phyloP scores from a whole-genome alignment of 1,140 invertebrate species.

The Bradynema listronoti region DNA sequence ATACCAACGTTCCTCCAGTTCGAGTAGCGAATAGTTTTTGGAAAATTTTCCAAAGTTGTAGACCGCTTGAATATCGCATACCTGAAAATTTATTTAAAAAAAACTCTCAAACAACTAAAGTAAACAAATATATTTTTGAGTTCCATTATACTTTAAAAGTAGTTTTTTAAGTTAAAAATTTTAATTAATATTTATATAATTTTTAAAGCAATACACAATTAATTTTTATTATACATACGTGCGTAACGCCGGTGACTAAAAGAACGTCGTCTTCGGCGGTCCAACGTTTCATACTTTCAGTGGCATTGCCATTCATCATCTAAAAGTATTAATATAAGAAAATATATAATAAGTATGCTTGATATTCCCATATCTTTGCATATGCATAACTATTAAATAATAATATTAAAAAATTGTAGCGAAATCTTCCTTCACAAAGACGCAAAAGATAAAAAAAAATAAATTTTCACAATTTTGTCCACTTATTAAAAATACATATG shows the following conservation, averaged over 20 bases:
- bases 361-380: slow-evolving; percentile 20
- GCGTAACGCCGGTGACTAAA: slow-evolving; percentile 82
- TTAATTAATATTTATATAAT: no score
- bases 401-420: slow-evolving; percentile 6
- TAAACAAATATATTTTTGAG: no score
- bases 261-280: slow-evolving; percentile 91
- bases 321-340: no score
- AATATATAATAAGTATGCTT: neutral
- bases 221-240: no score
- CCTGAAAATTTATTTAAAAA: slow-evolving; percentile 61
- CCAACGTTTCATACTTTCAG: slow-evolving; percentile 83
- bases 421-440: slow-evolving; percentile 6
- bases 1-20: slow-evolving; percentile 91
- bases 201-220: no score
- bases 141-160: no score
- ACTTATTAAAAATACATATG: no score
- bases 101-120: neutral
- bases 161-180: no score
- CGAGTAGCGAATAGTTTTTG: slow-evolving; percentile 82
- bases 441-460: neutral
- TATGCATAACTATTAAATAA: slow-evolving; percentile 20
- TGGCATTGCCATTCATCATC: slow-evolving; percentile 29
- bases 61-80: slow-evolving; percentile 76
- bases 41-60: slow-evolving; percentile 89
- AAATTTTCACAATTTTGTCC: no score